Evolutionary conservation across 1,140 invertebrate genomes (phyloP).

Genomic region (Zelostemma sp.): DNA sequence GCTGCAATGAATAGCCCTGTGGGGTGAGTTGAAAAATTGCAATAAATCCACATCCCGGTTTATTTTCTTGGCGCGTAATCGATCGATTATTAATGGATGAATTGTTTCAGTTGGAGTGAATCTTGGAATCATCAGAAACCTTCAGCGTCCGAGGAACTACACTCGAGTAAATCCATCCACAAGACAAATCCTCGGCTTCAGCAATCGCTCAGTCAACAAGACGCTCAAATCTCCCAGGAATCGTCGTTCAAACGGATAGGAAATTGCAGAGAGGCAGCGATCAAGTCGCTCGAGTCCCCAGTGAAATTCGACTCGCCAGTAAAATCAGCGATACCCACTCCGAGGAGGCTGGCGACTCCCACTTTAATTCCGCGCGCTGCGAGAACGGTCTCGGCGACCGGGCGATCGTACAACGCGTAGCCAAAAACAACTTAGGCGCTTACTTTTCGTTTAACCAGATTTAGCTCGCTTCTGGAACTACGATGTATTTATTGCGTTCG

Average conservation of each 20-base stretch:
- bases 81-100: neutral
- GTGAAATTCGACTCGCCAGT: conserved; percentile 25
- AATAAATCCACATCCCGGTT: too few species aligned
- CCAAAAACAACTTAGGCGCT: neutral
- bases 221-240: conserved; percentile 35
- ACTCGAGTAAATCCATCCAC: conserved; percentile 42
- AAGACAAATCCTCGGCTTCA: conserved; percentile 47
- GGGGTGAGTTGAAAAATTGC: conserved; percentile 66
- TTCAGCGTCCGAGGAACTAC: conserved; percentile 46
- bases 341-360: conserved; percentile 51
- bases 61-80: too few species aligned
- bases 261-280: conserved; percentile 31
- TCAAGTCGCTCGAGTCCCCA: conserved; percentile 29
- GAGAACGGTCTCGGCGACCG: conserved; percentile 47
- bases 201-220: conserved; percentile 21
- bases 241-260: conserved; percentile 20
- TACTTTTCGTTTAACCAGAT: neutral
- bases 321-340: conserved; percentile 60
- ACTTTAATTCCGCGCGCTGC: conserved; percentile 53
- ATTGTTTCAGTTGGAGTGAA: conserved; percentile 63
- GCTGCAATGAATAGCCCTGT: conserved; percentile 66
- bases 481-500: conserved; percentile 2
- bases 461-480: conserved; percentile 1
- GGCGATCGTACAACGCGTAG: conserved; percentile 50
- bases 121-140: conserved; percentile 54